Evolutionary conservation across 2,888 invertebrate genomes (phyloP).

Genomic region (Andrena trimmerana): DNA sequence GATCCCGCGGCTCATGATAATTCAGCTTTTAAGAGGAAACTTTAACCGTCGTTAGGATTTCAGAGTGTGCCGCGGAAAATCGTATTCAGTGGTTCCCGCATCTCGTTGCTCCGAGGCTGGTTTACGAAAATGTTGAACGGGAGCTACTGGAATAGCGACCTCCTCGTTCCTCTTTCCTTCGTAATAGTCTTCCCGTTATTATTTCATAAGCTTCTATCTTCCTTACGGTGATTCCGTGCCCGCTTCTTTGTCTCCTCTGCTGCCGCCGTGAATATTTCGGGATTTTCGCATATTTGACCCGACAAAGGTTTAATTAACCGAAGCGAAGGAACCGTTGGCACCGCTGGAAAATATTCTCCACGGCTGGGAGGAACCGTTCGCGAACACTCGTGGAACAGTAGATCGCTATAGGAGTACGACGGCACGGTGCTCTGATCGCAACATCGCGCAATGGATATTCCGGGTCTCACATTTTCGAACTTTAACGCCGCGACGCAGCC

Average conservation of each 20-base stretch:
- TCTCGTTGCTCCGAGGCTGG: not conserved
- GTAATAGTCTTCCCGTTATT: conserved; percentile 4
- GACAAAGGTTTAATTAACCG: conserved; percentile 57
- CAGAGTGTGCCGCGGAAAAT: not conserved
- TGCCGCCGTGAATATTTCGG: conserved; percentile 20
- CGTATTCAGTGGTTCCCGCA: not conserved
- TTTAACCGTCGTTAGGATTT: not conserved
- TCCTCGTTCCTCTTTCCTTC: not conserved
- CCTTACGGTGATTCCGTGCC: conserved; percentile 7
- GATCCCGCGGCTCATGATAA: conserved; percentile 29
- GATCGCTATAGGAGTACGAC: not conserved
- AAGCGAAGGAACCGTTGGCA: not conserved
- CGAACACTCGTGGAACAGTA: not conserved
- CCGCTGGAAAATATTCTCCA: conserved; percentile 1
- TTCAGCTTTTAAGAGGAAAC: conserved; percentile 26
- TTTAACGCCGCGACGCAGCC: not conserved
- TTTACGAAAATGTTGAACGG: not conserved
- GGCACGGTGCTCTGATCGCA: not conserved
- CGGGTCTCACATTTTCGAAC: conserved; percentile 2
- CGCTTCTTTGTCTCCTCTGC: not conserved
- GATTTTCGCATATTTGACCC: not conserved
- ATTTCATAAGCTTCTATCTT: conserved; percentile 16
- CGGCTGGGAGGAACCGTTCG: not conserved
- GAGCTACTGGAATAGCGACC: not conserved
- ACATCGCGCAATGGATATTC: not conserved